Evolutionary conservation across 2,888 invertebrate genomes (phyloP), one percentile per base, ranked within the genome.

Genomic region (Pristionchus exspectatus): DNA sequence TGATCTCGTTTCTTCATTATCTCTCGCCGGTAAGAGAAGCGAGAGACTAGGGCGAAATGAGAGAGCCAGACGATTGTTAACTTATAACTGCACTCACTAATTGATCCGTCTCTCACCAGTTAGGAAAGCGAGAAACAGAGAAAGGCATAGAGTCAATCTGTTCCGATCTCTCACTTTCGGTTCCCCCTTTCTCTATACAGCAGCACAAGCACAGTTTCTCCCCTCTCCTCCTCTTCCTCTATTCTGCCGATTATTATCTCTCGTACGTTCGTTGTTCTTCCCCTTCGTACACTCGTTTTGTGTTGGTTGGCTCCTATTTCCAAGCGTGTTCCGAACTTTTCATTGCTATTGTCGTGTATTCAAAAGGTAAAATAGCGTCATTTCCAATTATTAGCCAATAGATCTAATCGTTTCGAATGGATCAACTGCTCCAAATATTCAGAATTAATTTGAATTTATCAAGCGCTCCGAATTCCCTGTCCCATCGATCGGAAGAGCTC

Each of bases 181-280:
- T 59, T 59, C 84, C 50, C 24, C 27, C 44, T 38, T 16, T 12
- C 59, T 59, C 21, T 59, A 59, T 84, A 83, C 30, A 44, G 14
- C 85, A 63, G 24, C 56, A 63, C 27, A n/a, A 63, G 33, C 59
- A 86, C 27, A n/a, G 50, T 33, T 86, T 86, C 66, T 33, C 33
- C 33, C 21, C n/a, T 56, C 12, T 38, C 18, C 9, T 30, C 50
- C 5, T 85, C n/a, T 33, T 33, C 74, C n/a, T 44, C 50, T 77
- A n/a, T 33, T 85, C 69, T 87, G 24, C 63, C 33, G 59, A 38
- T 83, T 24, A 63, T 38, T 18, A 44, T 86, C 63, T 86, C 85
- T 86, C 56, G 24, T 33, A 59, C 50, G 44, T 44, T 24, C 77
- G 50, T 54, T 50, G n/a, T 81, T 27, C 50, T 81, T 27, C 50